A percentile compares a stretch with the other conserved stretches of the same genome.
Evolutionary conservation across 2,888 invertebrate species (phyloP).

Genomic region (Sturmia bella): DNA sequence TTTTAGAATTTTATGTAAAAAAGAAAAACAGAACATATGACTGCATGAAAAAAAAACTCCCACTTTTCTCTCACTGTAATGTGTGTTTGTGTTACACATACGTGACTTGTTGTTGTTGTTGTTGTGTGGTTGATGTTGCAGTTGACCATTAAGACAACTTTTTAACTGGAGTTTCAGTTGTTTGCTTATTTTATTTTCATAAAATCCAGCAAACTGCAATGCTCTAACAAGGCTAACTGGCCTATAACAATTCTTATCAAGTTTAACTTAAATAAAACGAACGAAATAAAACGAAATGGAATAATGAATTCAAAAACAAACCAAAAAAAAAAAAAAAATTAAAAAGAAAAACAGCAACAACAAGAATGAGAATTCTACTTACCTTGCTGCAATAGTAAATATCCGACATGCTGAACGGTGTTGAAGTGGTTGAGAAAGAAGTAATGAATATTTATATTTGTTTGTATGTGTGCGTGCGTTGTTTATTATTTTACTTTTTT

Average conservation of each 20-base stretch:
- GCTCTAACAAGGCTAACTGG: constrained; percentile 64
- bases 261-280: constrained; percentile 52
- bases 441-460: constrained; percentile 33
- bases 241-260: constrained; percentile 65
- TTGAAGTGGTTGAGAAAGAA: constrained; percentile 35
- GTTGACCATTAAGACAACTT: constrained; percentile 59
- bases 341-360: constrained; percentile 7
- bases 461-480: not conserved
- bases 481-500: constrained; percentile 5
- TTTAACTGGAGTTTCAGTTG: constrained; percentile 44
- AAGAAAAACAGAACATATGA: not conserved
- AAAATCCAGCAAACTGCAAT: constrained; percentile 16
- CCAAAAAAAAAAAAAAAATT: not conserved
- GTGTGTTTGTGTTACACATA: constrained; percentile 2
- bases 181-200: not conserved
- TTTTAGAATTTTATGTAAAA: not conserved
- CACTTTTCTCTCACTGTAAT: constrained; percentile 50
- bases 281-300: constrained; percentile 33
- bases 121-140: not conserved
- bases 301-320: constrained; percentile 11
- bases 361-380: constrained; percentile 52
- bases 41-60: not conserved
- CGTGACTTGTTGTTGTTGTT: constrained; percentile 10
- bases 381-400: constrained; percentile 73
- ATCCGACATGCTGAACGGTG: constrained; percentile 71